Percentiles rank a stretch among this genome's conserved stretches.
These are phyloP conservation scores for Leucoma salicis DNA, from an alignment of 2,888 invertebrate species.

Conservation along the genomic window DNA sequence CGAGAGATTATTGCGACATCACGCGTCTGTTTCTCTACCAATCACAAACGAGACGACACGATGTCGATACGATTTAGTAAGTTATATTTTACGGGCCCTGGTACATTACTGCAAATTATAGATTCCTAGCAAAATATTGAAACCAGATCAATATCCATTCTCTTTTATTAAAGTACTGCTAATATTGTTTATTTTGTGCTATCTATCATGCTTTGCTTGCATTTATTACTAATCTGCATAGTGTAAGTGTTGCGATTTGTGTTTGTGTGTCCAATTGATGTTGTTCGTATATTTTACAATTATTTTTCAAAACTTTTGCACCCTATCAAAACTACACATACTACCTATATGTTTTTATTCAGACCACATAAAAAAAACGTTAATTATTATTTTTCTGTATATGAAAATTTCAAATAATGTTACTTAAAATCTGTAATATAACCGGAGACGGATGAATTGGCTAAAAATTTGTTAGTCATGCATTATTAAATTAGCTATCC, in stretches of 20 bases:
- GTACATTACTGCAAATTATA: no score
- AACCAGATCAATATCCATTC: not conserved
- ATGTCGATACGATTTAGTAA: no score
- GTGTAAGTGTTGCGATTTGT: conserved; percentile 76
- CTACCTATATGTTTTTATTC: not conserved
- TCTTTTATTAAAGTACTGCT: not conserved
- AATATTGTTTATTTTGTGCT: conserved; percentile 15
- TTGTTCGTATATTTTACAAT: conserved; percentile 27
- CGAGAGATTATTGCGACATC: no score
- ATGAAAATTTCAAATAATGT: no score
- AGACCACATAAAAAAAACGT: not conserved
- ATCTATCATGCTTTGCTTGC: conserved; percentile 44
- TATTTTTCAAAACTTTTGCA: conserved; percentile 5
- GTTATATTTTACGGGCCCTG: no score
- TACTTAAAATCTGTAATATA: no score
- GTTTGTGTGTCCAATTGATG: conserved; percentile 72
- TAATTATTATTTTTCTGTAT: no score
- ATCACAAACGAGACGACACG: no score
- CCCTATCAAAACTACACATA: conserved; percentile 5
- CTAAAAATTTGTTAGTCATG: no score
- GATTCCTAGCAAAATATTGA: not conserved
- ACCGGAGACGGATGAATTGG: no score
- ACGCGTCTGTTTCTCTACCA: no score
- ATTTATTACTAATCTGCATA: conserved; percentile 55
- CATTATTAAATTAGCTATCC: no score